Conservation (phyloP, 1,140 invertebrate genomes). For the Calephelis virginiensis region DNA sequence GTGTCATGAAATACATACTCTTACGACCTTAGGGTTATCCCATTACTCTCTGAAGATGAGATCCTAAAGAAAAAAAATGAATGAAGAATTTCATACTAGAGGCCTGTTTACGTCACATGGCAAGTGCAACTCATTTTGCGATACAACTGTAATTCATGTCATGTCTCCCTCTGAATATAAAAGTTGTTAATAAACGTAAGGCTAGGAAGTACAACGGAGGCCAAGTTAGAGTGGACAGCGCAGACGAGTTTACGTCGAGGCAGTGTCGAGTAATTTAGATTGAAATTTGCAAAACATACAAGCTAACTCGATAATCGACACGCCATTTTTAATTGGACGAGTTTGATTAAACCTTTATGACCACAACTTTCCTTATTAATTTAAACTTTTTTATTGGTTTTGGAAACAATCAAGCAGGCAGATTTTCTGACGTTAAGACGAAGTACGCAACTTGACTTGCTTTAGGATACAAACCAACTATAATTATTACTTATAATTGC, state of each 20-base stretch:
- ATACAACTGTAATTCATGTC: not conserved
- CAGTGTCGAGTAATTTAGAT: conserved; percentile 28
- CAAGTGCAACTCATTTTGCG: too few relatives aligned
- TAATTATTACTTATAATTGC: too few relatives aligned
- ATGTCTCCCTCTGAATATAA: not conserved
- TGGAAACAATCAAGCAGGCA: too few relatives aligned
- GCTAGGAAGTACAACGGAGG: conserved; percentile 18
- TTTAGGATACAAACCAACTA: too few relatives aligned
- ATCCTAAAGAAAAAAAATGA: too few relatives aligned
- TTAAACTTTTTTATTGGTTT: not conserved
- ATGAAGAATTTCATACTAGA: too few relatives aligned
- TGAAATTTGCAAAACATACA: conserved; percentile 23
- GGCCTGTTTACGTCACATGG: too few relatives aligned
- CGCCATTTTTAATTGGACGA: conserved; percentile 2
- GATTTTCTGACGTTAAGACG: too few relatives aligned
- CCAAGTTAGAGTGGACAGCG: conserved; percentile 31
- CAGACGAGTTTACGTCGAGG: conserved; percentile 34
- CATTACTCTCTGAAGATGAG: too few relatives aligned
- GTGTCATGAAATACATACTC: too few relatives aligned
- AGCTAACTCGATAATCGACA: conserved; percentile 13
- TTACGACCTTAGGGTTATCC: too few relatives aligned
- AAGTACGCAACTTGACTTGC: too few relatives aligned
- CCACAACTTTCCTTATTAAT: not conserved
- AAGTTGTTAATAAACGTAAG: not conserved
- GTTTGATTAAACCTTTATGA: not conserved